phyloP scores from a whole-genome alignment of 2,888 invertebrate genomes.

The Archips crataeganus region DNA sequence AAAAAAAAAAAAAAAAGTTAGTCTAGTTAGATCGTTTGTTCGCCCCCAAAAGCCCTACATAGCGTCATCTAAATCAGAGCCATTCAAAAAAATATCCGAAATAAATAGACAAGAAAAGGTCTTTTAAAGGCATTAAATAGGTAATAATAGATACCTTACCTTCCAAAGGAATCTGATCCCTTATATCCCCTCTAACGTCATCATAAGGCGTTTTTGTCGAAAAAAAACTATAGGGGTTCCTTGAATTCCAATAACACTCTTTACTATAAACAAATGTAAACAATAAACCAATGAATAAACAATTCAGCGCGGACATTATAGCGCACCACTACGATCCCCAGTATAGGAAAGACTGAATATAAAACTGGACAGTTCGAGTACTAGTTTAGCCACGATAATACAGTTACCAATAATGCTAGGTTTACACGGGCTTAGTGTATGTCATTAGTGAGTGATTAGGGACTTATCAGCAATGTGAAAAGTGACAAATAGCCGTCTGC shows the following conservation, averaged over 20 bases:
- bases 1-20: too few species aligned
- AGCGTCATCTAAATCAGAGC: too few species aligned
- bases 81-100: too few species aligned
- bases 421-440: too few species aligned
- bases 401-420: not conserved
- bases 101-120: too few species aligned
- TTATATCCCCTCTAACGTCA: conserved; percentile 47
- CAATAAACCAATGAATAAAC: not conserved
- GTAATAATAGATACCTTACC: conserved; percentile 26
- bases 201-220: conserved; percentile 49
- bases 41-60: too few species aligned
- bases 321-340: not conserved
- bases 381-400: not conserved
- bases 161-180: conserved; percentile 38
- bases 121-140: too few species aligned
- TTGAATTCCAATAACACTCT: conserved; percentile 48
- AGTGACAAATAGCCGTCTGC: too few species aligned
- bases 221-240: conserved; percentile 44
- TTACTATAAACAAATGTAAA: conserved; percentile 1
- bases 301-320: not conserved
- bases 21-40: too few species aligned
- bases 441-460: too few species aligned
- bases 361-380: not conserved
- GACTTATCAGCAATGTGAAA: too few species aligned
- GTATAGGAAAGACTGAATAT: not conserved